These are phyloP conservation scores for Rotaria sp. DNA, from an alignment of 2,888 invertebrate species.

Conservation along the genomic window DNA sequence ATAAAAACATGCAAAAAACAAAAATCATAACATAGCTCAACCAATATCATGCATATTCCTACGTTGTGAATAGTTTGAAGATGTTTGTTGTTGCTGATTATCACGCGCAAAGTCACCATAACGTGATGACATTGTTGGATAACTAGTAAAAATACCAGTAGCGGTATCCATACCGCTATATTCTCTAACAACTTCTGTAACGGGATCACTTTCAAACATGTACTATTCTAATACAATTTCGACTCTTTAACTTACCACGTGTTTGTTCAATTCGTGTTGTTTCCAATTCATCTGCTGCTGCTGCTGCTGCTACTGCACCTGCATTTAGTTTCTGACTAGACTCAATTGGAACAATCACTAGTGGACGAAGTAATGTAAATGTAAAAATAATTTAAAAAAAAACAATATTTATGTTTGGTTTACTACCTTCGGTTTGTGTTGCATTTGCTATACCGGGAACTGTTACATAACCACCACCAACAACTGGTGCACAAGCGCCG, in stretches of 20 bases:
- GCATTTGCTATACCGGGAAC: background rate
- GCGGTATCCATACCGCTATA: background rate
- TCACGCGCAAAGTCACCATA: constrained; percentile 6
- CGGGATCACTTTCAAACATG: constrained; percentile 15
- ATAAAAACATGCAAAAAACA: background rate
- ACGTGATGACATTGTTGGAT: constrained; percentile 27
- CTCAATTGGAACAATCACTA: no score
- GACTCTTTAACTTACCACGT: background rate
- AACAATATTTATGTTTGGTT: background rate
- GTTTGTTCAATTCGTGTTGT: background rate
- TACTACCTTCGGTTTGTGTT: background rate
- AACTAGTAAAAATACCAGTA: background rate
- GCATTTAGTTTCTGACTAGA: no score
- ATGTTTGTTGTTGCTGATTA: constrained; percentile 6
- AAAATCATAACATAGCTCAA: background rate
- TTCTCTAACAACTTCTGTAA: constrained; percentile 17
- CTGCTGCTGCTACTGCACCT: background rate
- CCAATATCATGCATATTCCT: background rate
- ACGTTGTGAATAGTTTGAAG: background rate
- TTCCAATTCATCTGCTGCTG: background rate
- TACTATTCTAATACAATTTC: background rate
- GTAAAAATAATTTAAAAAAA: background rate
- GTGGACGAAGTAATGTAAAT: no score
- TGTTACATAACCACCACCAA: background rate
- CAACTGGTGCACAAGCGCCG: constrained; percentile 28